A percentile compares a stretch with the other conserved stretches of the same genome.
Evolutionary conservation across 2,113 vertebrate species (phyloP).

Genomic region (Erpornis zantholeuca): DNA sequence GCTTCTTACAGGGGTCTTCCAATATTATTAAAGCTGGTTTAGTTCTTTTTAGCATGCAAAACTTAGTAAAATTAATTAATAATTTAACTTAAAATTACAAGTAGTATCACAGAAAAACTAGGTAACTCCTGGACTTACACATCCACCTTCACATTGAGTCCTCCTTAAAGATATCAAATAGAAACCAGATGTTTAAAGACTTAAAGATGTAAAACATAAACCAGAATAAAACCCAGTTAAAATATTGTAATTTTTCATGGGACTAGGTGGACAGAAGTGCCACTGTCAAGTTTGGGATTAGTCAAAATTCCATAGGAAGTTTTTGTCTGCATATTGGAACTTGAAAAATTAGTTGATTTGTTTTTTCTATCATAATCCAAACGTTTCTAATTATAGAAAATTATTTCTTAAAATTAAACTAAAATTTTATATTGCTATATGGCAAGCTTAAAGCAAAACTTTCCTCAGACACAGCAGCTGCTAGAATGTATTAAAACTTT

Average conservation of each 20-base stretch:
- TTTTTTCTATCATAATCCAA: background rate
- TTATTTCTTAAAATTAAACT: background rate
- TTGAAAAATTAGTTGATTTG: background rate
- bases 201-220: background rate
- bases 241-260: background rate
- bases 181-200: background rate
- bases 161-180: background rate
- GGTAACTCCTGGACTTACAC: background rate
- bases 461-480: background rate
- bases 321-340: background rate
- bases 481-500: background rate
- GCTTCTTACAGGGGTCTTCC: background rate
- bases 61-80: background rate
- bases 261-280: background rate
- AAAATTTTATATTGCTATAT: background rate
- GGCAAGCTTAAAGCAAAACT: background rate
- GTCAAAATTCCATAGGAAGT: background rate
- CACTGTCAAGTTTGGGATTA: background rate
- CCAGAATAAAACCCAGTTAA: background rate
- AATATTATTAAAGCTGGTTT: background rate
- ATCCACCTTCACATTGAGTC: background rate
- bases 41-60: background rate
- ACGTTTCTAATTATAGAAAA: background rate
- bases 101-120: background rate
- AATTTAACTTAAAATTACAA: background rate